Base-by-base conservation (phyloP, 2,113 vertebrate genomes). In the Engraulis encrasicolus region DNA sequence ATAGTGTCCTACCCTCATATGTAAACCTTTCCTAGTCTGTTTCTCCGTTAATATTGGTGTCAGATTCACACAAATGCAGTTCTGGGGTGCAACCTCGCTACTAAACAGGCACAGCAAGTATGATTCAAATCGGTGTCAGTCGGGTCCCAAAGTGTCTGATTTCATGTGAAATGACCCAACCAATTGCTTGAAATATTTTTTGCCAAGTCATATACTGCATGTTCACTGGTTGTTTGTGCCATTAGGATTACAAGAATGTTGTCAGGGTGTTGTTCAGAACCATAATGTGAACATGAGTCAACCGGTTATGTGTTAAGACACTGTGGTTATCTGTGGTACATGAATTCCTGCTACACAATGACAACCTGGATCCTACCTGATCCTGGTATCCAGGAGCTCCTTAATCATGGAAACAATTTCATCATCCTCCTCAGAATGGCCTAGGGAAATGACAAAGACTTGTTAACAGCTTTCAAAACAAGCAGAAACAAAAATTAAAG, bases 351-450 rank as follows among this genome's bases (percentile, higher is more conserved):
- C 9, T 45, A 45, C 40, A 45, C 9, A 45, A 45, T 45, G 40
- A 50, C n/a, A 3, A 78, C 34, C 27, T 34, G 61, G 58, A 87
- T 48, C 40, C 15, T 92, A 95, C 95, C 95, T 95, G 87, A 96
- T 95, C 85, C 95, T 90, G 79, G 89, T 95, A 84, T 96, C 95
- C 86, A 96, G 86, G 85, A 96, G 94, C 86, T 96, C 95, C 82
- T 96, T 96, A 86, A 96, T 96, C 90, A 96, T 94, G 6, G 90
- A 92, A n/a, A 96, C 94, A 88, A 95, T 82, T 11, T 96, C 95
- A 88, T 96, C 95, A 87, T 96, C 95, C 83, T 95, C 95, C 87
- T 96, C 95, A 82, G 90, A 93, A 48, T 86, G 17, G 90, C 89
- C 95, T 96, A 49, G 14, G 89, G 78, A 50, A 87, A 34, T 12